Conservation (phyloP, 2,888 invertebrate genomes). For the Sympetrum striolatum region DNA sequence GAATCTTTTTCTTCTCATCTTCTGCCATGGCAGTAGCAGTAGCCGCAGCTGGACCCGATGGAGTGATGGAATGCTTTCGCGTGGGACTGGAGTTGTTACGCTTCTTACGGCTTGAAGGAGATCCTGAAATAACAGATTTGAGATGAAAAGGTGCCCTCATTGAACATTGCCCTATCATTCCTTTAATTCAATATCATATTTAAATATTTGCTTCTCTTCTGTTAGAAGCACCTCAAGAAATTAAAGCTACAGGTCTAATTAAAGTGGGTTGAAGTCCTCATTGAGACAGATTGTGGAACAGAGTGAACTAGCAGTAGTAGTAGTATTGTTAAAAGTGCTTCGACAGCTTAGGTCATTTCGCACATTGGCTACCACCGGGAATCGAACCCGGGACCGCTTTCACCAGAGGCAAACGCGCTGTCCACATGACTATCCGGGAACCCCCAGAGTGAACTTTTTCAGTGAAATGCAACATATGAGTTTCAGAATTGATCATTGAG, state of each 20-base stretch:
- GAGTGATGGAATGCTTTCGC: constrained; percentile 62
- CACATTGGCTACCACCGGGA: too few species aligned
- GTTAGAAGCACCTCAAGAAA: neutral
- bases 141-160: constrained; percentile 1
- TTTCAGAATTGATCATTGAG: too few species aligned
- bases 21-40: constrained; percentile 46
- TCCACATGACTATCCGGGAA: too few species aligned
- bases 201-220: neutral
- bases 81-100: constrained; percentile 81
- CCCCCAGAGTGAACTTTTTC: too few species aligned
- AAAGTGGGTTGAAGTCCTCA: too few species aligned
- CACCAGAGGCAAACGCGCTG: too few species aligned
- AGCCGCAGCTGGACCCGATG: constrained; percentile 63
- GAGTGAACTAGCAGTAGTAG: too few species aligned
- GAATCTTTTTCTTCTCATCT: constrained; percentile 75
- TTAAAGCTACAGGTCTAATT: neutral
- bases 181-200: neutral
- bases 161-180: neutral
- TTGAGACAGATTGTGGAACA: too few species aligned
- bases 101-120: constrained; percentile 79
- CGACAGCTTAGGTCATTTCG: too few species aligned
- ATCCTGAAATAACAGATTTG: constrained; percentile 63
- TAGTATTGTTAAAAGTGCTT: too few species aligned
- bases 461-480: too few species aligned
- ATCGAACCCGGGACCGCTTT: too few species aligned